Evolutionary conservation across 2,797 vertebrate genomes (phyloP), one percentile per base, ranked within the genome.

Genomic region (Poeciliopsis paucimaculata): DNA sequence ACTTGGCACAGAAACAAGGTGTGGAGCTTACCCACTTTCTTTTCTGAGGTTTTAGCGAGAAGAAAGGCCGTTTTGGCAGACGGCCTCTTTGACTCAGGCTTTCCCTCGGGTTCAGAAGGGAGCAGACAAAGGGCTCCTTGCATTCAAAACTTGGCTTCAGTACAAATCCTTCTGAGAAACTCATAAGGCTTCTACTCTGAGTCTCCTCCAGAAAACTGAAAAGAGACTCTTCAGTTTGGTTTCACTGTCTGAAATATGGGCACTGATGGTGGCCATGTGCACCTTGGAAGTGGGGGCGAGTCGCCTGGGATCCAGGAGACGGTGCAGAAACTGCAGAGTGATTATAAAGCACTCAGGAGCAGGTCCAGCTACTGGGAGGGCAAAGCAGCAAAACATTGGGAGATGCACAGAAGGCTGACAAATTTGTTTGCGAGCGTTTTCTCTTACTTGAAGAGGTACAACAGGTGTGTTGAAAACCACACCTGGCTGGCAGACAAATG

Each of bases 31-130:
- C 88, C 87, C 87, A 73, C 84, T 86, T 88, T 90, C 89, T 92
- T 89, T 87, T 79, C 90, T 75, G 85, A 83, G 88, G 87, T 83
- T 89, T 91, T 86, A 85, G 82, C 76, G 6, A 89, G 88, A 92
- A 94, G 88, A 92, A 94, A 93, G 82, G 80, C 87, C 62, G 8
- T 92, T 91, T 92, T 94, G 86, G 91, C 91, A 89, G 87, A 89
- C 80, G 1, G 82, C 76, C 88, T 76, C 80, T 90, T 91, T 87
- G 82, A 89, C 81, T 90, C 80, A 86, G 82, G 84, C 86, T 84
- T 83, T 87, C 90, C 85, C 84, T 80, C 18, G 77, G 91, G 92
- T 91, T 94, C 88, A 91, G 90, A 88, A 76, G 85, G 85, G 90
- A 94, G 87, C 84, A 91, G 84, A 91, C 88, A 90, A 91, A 91